Evolutionary conservation across 2,888 invertebrate genomes (phyloP).

Genomic region (Hirtodrosophila duncani): DNA sequence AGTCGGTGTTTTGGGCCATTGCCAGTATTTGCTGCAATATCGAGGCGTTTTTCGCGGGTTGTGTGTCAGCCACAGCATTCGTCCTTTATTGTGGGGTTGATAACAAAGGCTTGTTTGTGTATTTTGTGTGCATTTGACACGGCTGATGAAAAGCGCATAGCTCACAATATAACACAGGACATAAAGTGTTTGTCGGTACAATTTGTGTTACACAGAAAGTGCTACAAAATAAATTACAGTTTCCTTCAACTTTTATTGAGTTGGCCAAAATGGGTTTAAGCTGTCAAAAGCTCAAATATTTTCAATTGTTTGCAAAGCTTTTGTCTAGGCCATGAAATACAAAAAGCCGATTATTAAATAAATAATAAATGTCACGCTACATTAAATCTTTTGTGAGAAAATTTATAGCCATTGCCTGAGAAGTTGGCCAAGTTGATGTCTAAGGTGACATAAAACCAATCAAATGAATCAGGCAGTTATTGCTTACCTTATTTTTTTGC

Average conservation of each 20-base stretch:
- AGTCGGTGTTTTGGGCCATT: slow-evolving; percentile 4
- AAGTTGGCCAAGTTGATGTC: neutral
- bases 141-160: slow-evolving; percentile 14
- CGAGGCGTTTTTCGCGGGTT: slow-evolving; percentile 38
- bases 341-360: neutral
- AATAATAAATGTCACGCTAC: slow-evolving; percentile 20
- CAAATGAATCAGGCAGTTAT: too few species aligned
- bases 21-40: slow-evolving; percentile 36
- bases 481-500: too few species aligned
- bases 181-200: slow-evolving; percentile 19
- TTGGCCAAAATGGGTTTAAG: too few species aligned
- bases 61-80: slow-evolving; percentile 47
- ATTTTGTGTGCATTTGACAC: slow-evolving; percentile 66
- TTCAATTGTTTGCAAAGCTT: slow-evolving; percentile 1
- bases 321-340: neutral
- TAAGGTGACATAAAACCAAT: too few species aligned
- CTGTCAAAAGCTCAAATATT: too few species aligned
- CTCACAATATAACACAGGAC: slow-evolving; percentile 12
- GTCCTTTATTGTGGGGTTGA: slow-evolving; percentile 20
- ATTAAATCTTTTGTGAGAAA: slow-evolving; percentile 30
- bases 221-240: too few species aligned
- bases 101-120: slow-evolving; percentile 39
- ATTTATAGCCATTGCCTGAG: neutral
- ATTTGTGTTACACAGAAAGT: too few species aligned
- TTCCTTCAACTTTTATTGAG: neutral